phyloP scores from a whole-genome alignment of 1,140 invertebrate genomes.

The Cotesia glomerata region DNA sequence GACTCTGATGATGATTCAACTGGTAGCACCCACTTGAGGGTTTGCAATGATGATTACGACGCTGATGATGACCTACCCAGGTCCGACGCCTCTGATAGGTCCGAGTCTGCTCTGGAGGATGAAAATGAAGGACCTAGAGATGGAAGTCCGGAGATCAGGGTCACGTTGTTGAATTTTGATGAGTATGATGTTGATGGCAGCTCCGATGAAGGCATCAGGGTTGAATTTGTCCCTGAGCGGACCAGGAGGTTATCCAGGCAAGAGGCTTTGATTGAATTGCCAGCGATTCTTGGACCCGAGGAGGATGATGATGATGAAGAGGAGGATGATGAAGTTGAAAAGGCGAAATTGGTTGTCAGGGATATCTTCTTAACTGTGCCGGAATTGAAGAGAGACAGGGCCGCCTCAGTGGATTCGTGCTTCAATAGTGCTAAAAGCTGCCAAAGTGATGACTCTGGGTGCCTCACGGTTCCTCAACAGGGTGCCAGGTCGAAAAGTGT shows the following conservation, averaged over 20 bases:
- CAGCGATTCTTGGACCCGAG: slow-evolving; percentile 67
- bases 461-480: slow-evolving; percentile 72
- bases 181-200: slow-evolving; percentile 41
- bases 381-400: slow-evolving; percentile 79
- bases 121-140: slow-evolving; percentile 63
- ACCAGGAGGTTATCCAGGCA: slow-evolving; percentile 70
- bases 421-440: slow-evolving; percentile 73
- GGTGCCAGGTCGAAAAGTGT: slow-evolving; percentile 84
- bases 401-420: slow-evolving; percentile 84
- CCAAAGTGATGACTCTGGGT: slow-evolving; percentile 71
- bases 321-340: slow-evolving; percentile 57
- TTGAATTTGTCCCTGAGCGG: slow-evolving; percentile 43
- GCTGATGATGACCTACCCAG: slow-evolving; percentile 37
- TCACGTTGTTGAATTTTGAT: slow-evolving; percentile 69
- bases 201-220: slow-evolving; percentile 33
- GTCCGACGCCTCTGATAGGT: slow-evolving; percentile 48
- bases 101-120: slow-evolving; percentile 23
- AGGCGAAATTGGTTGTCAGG: slow-evolving; percentile 62
- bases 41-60: slow-evolving; percentile 39
- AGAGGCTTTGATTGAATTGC: slow-evolving; percentile 75
- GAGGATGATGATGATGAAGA: slow-evolving; percentile 58
- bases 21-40: slow-evolving; percentile 9
- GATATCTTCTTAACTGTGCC: slow-evolving; percentile 85
- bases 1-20: slow-evolving; percentile 38
- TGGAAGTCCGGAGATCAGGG: slow-evolving; percentile 67